Base-by-base conservation (phyloP, 2,888 invertebrate genomes). In the Shargacucullia verbasci region DNA sequence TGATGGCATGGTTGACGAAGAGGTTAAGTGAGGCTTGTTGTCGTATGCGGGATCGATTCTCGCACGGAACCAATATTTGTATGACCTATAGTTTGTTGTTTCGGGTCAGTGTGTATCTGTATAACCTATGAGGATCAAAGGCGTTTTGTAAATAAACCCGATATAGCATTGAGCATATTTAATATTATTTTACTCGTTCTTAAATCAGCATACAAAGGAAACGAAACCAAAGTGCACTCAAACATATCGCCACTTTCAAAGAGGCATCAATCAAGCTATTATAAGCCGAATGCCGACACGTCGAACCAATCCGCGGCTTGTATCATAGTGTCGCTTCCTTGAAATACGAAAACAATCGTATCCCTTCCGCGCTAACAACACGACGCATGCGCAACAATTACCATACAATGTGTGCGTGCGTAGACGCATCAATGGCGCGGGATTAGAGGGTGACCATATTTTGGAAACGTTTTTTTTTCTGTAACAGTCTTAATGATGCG, bases 381-480 rank as follows among this genome's bases (percentile, higher is more conserved):
- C 72, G 61, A 56, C 50, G 73, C 80, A 78, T 78, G 80, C 82
- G 78, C 78, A 72, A 69, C 80, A 79, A 92, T 92, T 93, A 90
- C 78, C 92, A 93, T 92, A 93, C 92, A 93, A 93, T 92, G 88
- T 80, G 81, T 80, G 88, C 91, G 89, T 90, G 90, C 85, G 78
- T 79, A 73, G 69, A 85, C 80, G 82, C 85, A 84, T 87, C 87
- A 82, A 85, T 84, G 84, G 81, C 66, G 59, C 46, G 40, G 56
- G 56, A 67, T 53, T 54, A 49, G 59, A 35, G 59, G 68, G 77
- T 69, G 68, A 39, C 78, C 64, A 77, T 65, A 39, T 1, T 45
- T 40, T 25, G 27, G 2, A 2, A n/a, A 11, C 0, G 35, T 12
- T 35, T 14, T 9, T n/a, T 13, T 43, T 43, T 43, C 41, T 43